Conservation (phyloP, 2,113 vertebrate genomes). For the Bettongia penicillata region DNA sequence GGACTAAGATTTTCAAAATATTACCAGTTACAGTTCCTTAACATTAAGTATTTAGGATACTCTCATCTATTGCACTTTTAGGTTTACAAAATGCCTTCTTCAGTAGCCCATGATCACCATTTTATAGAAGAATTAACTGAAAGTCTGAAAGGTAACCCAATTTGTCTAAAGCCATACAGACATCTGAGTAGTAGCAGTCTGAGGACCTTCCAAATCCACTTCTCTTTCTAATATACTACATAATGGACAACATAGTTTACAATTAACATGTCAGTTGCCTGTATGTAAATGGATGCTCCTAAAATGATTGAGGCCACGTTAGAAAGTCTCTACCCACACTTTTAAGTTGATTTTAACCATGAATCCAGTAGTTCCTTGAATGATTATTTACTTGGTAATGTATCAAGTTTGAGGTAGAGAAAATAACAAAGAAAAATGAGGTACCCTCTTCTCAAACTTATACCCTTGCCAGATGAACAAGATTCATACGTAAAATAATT, state of each 20-base stretch:
- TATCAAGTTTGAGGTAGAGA: neutral
- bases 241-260: neutral
- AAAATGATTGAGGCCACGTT: neutral
- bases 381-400: neutral
- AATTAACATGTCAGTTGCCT: neutral
- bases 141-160: neutral
- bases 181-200: neutral
- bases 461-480: neutral
- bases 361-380: neutral
- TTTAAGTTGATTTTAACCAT: neutral
- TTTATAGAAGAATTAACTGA: neutral
- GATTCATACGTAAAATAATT: neutral
- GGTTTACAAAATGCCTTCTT: neutral
- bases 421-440: neutral
- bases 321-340: neutral
- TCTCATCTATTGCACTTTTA: neutral
- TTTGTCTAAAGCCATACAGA: neutral
- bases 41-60: neutral
- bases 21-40: neutral
- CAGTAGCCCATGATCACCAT: neutral
- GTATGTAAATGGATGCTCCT: neutral
- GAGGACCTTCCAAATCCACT: neutral
- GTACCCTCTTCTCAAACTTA: neutral
- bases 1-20: neutral
- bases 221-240: neutral